phyloP scores from a whole-genome alignment of 2,797 vertebrate species.

The Sciaenops ocellatus region DNA sequence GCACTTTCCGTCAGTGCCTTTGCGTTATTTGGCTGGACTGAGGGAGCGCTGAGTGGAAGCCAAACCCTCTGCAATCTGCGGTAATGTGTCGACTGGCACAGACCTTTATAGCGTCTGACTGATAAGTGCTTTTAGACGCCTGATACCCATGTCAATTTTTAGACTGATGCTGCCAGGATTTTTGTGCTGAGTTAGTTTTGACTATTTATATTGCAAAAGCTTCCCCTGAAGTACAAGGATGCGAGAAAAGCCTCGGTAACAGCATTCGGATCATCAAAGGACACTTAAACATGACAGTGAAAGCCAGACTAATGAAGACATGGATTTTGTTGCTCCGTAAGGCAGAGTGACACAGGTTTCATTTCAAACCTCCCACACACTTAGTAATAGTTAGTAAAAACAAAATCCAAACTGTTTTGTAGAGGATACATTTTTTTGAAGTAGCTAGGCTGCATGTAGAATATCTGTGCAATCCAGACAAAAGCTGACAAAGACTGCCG shows the following conservation, averaged over 20 bases:
- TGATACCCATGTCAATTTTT: slow-evolving; percentile 43
- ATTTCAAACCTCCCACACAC: slow-evolving; percentile 58
- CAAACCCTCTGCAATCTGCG: slow-evolving; percentile 36
- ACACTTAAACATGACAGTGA: slow-evolving; percentile 40
- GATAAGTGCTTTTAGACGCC: slow-evolving; percentile 51
- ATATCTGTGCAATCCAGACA: neutral
- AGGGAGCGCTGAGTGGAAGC: slow-evolving; percentile 21
- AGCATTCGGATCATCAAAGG: slow-evolving; percentile 43
- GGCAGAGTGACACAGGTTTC: slow-evolving; percentile 50
- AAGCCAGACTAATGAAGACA: slow-evolving; percentile 57
- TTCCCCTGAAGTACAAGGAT: neutral
- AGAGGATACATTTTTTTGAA: slow-evolving; percentile 12
- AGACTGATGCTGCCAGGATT: slow-evolving; percentile 15
- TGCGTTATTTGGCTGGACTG: slow-evolving; percentile 12
- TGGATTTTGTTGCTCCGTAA: slow-evolving; percentile 47
- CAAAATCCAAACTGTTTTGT: slow-evolving; percentile 45
- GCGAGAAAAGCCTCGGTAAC: neutral
- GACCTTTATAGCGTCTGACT: slow-evolving; percentile 10
- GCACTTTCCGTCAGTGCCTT: slow-evolving; percentile 20
- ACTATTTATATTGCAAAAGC: slow-evolving; percentile 24
- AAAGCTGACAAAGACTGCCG: slow-evolving; percentile 1
- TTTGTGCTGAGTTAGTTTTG: slow-evolving; percentile 32
- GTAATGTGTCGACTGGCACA: slow-evolving; percentile 53
- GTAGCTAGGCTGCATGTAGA: neutral
- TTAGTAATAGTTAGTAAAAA: slow-evolving; percentile 33